Evolutionary conservation across 2,797 vertebrate species (phyloP), one percentile per base, ranked within the genome.

Genomic region (Sibirionetta formosa): DNA sequence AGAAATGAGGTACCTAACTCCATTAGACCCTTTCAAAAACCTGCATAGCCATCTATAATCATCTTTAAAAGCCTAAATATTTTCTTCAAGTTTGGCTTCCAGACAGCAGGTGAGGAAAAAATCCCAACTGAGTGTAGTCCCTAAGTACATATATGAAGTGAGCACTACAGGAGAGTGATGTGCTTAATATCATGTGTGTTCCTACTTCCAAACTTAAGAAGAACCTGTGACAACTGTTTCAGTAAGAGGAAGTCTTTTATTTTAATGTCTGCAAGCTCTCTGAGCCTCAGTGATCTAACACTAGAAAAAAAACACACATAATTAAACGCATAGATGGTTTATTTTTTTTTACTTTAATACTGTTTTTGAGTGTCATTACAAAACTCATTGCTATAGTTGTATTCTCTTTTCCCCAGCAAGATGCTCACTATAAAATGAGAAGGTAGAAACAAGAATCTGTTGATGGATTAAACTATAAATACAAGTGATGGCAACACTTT

Each of bases 401-500:
- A 76, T 80, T 95, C 78, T 93, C 68, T 87, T 93, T 77, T 82
- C 48, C 64, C 27, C 61, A 57, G 78, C 82, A 92, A 57, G 71
- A 82, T 92, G 36, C 48, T 87, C 3, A 0, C 71, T 93, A 53
- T 88, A 86, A 89, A 94, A 92, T 44, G 48, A 95, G 92, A 88
- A 93, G 22, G 82, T 60, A 18, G 8, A 88, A 95, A 76, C 77
- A 94, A 63, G 63, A 80, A 36, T 53, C 64, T 88, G 33, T 69
- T 97, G 94, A 95, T 95, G 83, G 93, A 95, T 97, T 96, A 95
- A 94, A 78, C 85, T 82, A 82, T 79, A 96, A 94, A 91, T 53
- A 78, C 64, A 82, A 93, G 60, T 60, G 93, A 93, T 90, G 65
- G 71, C 36, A 82, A 78, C 57, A 48, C 65, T 95, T 71, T 82